These are phyloP conservation scores for Aplodontia rufa DNA, from an alignment of 2,113 vertebrate species.

Conservation along the genomic window DNA sequence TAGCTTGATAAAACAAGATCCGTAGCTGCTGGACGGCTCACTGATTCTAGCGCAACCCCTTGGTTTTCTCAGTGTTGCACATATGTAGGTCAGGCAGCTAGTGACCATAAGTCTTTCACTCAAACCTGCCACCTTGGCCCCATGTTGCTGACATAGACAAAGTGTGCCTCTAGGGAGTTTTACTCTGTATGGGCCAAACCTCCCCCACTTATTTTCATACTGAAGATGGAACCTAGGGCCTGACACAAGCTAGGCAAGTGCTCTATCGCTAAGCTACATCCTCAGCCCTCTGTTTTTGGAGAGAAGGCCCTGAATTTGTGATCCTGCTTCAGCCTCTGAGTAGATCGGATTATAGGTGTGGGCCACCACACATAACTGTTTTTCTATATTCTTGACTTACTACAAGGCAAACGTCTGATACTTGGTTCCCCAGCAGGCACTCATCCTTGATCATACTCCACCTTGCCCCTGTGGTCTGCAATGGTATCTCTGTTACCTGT, in stretches of 20 bases:
- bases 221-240: too few species aligned
- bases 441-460: background rate
- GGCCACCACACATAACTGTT: too few species aligned
- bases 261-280: too few species aligned
- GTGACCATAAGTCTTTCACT: background rate
- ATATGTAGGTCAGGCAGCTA: background rate
- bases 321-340: background rate
- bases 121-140: too few species aligned
- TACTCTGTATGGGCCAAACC: background rate
- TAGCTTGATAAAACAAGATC: background rate
- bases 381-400: background rate
- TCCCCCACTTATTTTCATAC: background rate
- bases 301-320: too few species aligned
- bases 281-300: too few species aligned
- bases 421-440: background rate
- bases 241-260: too few species aligned
- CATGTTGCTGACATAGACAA: background rate
- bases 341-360: too few species aligned
- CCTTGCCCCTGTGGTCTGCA: too few species aligned
- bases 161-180: too few species aligned
- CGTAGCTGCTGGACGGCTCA: background rate
- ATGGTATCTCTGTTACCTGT: background rate
- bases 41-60: background rate
- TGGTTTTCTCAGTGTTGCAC: background rate
- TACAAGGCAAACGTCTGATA: background rate